Base-by-base conservation (phyloP, 2,113 vertebrate genomes). In the Alosa alosa region DNA sequence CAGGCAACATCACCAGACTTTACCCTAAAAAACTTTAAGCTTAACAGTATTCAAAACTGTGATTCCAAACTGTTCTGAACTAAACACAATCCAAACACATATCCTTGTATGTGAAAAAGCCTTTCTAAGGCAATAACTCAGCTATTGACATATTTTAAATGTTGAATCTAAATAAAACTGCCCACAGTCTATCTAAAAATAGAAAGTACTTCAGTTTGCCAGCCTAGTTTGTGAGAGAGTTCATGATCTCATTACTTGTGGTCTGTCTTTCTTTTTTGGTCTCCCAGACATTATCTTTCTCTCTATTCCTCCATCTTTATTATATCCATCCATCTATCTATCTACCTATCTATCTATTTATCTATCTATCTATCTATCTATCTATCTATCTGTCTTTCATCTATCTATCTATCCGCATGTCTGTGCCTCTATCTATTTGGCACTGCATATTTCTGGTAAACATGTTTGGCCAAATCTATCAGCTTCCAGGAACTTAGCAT, bases 161-260 rank as follows among this genome's bases (percentile, higher is more conserved):
- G 15, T 78, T 31, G 64, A 31, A 31, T 13, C 25, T 68, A 68
- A 68, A 68, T 17, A 39, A 78, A 78, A 5, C 36, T 39, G 3
- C 72, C 72, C 72, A 39, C 72, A 78, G 36, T 78, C 36, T 78
- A 13, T 39, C 31, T 78, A 78, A 78, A 78, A 78, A 78, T 78
- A 78, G 72, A 78, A 39, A 39, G 31, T 36, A 36, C 72, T 78
- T 78, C 31, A 78, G 72, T 78, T 78, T 78, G 72, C 72, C 72
- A 39, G 72, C 36, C 36, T 78, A 31, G 72, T 41, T 78, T 78
- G 72, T 78, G 72, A 78, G 72, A 78, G 31, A 78, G 72, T 78
- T 78, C 72, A 78, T 78, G 72, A 78, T 78, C 72, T 78, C 72
- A 39, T 78, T 15, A 78, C 72, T 41, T 78, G 72, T 31, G 72